Base-by-base conservation (phyloP, 2,797 vertebrate genomes). In the Rhincodon typus region DNA sequence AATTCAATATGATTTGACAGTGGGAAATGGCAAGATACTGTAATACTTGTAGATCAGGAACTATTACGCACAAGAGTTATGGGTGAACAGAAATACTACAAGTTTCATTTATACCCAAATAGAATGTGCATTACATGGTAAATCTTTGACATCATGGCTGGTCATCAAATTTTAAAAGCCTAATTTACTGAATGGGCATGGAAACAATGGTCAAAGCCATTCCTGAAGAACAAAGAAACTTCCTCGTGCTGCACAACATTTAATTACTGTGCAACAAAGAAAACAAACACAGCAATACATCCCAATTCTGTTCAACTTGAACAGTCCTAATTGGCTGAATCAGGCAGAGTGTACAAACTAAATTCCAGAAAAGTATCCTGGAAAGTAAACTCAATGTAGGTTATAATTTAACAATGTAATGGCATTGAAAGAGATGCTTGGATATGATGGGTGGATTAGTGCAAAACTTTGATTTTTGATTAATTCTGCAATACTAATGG, bases 191-290 rank as follows among this genome's bases (percentile, higher is more conserved):
- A 69, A 38, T 93, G 62, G 90, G 66, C 66, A 42, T 93, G 66
- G 66, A 93, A 93, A 38, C n/a, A 69, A 93, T 93, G 90, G 7
- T 93, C n/a, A 93, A n/a, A 67, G 88, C 69, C 21, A 69, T 93
- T 69, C n/a, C 42, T 42, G 66, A 38, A 69, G 67, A 66, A 91
- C 23, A n/a, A 88, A 88, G 4, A 42, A 93, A 38, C 17, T 12
- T 93, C 42, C n/a, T 93, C 21, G 19, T 67, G 62, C n/a, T 93
- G 90, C 62, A 67, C 23, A n/a, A 66, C 62, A 69, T 27, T 57
- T 34, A 57, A 53, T 30, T 30, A 57, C 57, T 67, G 38, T 67
- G n/a, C n/a, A 93, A n/a, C 17, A 27, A 34, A 69, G 3, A 69
- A 25, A 42, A 67, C 67, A 7, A 93, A 23, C 38, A 38, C 66